Percentiles rank a stretch among this genome's conserved stretches.
phyloP scores from a whole-genome alignment of 1,140 invertebrate species.

The Cataglyphis hispanica region DNA sequence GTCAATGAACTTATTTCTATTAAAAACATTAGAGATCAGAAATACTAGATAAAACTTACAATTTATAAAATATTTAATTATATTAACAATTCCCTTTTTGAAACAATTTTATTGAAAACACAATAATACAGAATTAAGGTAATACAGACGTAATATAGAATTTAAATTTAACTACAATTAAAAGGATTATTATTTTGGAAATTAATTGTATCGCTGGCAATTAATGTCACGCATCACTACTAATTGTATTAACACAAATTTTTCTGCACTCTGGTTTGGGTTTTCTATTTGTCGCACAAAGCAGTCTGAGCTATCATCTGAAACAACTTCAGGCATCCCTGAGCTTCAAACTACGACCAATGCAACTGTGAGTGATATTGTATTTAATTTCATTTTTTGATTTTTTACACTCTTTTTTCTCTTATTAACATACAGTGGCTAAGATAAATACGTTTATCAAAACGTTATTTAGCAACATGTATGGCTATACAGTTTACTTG shows the following conservation, averaged over 20 bases:
- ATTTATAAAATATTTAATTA: neutral
- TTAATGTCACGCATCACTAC: conserved; percentile 81
- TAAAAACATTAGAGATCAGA: neutral
- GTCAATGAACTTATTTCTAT: neutral
- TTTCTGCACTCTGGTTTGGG: conserved; percentile 85
- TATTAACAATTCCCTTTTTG: neutral
- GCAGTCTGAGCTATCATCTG: conserved; percentile 82
- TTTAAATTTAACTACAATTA: conserved; percentile 23
- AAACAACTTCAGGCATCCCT: conserved; percentile 76
- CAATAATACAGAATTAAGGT: no score
- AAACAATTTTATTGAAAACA: neutral
- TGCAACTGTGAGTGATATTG: conserved; percentile 81
- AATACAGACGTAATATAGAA: neutral
- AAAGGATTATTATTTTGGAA: conserved; percentile 20
- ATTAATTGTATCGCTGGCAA: conserved; percentile 55
- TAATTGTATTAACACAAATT: conserved; percentile 82
- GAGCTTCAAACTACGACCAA: conserved; percentile 79
- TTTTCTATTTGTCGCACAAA: conserved; percentile 84
- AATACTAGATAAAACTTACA: conserved; percentile 1
- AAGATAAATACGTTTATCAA: neutral
- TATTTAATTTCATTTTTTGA: conserved; percentile 67
- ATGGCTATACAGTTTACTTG: neutral
- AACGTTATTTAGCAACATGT: neutral
- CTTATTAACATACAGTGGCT: conserved; percentile 18
- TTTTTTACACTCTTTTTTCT: neutral